Evolutionary conservation across 2,888 invertebrate species (phyloP).

Genomic region (Andrena bucephala): DNA sequence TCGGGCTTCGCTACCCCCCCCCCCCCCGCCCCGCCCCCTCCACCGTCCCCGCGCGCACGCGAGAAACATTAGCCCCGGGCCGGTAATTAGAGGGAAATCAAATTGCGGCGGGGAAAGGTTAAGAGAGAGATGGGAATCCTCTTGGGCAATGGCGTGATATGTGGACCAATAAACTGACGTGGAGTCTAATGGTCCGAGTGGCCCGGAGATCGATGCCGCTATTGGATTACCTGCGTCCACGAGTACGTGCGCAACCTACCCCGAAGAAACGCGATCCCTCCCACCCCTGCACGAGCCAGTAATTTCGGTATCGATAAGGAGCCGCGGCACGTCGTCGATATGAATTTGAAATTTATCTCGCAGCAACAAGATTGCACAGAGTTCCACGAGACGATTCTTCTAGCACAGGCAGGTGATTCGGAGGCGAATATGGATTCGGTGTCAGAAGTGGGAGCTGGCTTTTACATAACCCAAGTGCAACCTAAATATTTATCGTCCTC

Average conservation of each 20-base stretch:
- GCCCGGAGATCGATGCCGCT: slow-evolving; percentile 81
- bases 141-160: slow-evolving; percentile 80
- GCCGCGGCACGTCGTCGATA: background rate
- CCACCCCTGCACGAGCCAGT: background rate
- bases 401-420: background rate
- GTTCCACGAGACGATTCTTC: background rate
- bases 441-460: no score
- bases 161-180: slow-evolving; percentile 83
- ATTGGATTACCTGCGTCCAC: slow-evolving; percentile 78
- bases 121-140: slow-evolving; percentile 63
- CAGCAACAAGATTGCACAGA: background rate
- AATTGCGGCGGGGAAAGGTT: slow-evolving; percentile 61
- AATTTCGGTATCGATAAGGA: background rate
- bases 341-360: slow-evolving; percentile 1
- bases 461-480: no score
- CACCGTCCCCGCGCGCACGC: slow-evolving; percentile 24
- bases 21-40: background rate
- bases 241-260: slow-evolving; percentile 49
- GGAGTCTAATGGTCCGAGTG: slow-evolving; percentile 81
- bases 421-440: no score
- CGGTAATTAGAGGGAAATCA: slow-evolving; percentile 66
- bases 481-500: no score
- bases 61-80: slow-evolving; percentile 43
- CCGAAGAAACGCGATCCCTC: slow-evolving; percentile 34
- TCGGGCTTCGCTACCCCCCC: background rate